These are phyloP conservation scores for Eurytoma adleriae DNA, from an alignment of 2,888 invertebrate species.

Conservation along the genomic window DNA sequence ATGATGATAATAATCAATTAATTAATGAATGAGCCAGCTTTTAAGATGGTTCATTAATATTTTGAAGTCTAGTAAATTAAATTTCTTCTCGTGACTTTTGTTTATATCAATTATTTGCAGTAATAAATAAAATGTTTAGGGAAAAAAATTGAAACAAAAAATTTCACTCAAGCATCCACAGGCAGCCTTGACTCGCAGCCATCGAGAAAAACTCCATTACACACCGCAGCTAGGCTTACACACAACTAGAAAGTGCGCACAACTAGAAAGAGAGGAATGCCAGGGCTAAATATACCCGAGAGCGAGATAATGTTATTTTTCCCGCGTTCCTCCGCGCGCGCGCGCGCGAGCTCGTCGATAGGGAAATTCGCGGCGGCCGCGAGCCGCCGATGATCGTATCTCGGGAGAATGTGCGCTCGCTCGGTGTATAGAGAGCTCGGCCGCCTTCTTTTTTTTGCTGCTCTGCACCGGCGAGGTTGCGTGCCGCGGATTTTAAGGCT, in stretches of 20 bases:
- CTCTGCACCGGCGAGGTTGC: background rate
- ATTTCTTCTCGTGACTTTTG: too few relatives aligned
- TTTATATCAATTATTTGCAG: too few relatives aligned
- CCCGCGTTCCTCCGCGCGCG: constrained; percentile 10
- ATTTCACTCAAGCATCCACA: background rate
- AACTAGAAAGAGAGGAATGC: constrained; percentile 24
- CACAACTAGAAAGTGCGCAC: constrained; percentile 25
- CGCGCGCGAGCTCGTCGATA: constrained; percentile 26
- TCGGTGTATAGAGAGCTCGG: constrained; percentile 12
- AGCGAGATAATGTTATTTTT: constrained; percentile 52
- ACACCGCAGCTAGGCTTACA: background rate
- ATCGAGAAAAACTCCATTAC: background rate
- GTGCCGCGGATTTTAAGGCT: constrained; percentile 26
- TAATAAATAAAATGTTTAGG: background rate
- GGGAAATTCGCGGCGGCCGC: constrained; percentile 38
- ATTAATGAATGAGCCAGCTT: too few relatives aligned
- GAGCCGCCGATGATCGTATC: constrained; percentile 28
- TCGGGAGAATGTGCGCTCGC: constrained; percentile 21
- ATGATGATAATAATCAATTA: too few relatives aligned
- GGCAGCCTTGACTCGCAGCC: background rate
- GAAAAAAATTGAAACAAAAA: background rate
- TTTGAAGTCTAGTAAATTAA: too few relatives aligned
- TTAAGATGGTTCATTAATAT: too few relatives aligned
- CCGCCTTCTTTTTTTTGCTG: background rate
- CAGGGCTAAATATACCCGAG: constrained; percentile 34